Evolutionary conservation across 92 coral and sea anemone genomes (phyloP), one percentile per base, ranked within the genome.

Genomic region (Umimayanthus kanabou): DNA sequence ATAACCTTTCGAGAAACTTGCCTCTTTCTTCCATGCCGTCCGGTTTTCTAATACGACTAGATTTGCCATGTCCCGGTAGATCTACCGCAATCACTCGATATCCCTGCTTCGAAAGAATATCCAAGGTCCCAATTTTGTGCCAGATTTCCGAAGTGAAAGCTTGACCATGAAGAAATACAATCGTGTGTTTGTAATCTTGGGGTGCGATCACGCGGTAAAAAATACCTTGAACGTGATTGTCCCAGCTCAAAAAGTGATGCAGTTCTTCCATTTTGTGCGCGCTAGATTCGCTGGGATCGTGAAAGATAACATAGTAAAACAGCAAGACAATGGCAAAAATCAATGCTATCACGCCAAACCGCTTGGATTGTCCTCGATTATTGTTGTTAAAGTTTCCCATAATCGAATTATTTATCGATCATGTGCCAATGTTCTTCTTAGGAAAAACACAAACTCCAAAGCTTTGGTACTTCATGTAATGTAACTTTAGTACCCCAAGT

Each of bases 1-100:
- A 58, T 15, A 96, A 81, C 9, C 73, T 76, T 25, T 71, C 85
- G 23, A 96, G 88, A 84, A 94, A 90, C 29, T 94, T 80, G 10
- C 91, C 89, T 80, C 81, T 91, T 6, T 26, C 89, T 8, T 88
- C 50, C 4, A 50, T 74, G 26, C 93, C 91, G 9, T 87, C 23
- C 9, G 94, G 89, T 16, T 66, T 69, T 49, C 74, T 57, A 4
- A 90, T 86, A 9, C 90, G 66, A 33, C 57, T 86, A 0, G 98
- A 94, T 55, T 90, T 92, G 4, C 98, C 98, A 74, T 89, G 88
- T 1, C 76, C 85, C 1, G 98, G 98, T 20, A 96, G 81, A 89
- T 96, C 98, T 18, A 94, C 87, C 1, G 98, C 98, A 4, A 93
- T 39, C 16, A 90, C 98, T 37, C 90, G 88, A 80, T 90, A 96